Percentiles rank a stretch among this genome's conserved stretches.
Conservation (phyloP, 2,113 vertebrate genomes). For the Anolis sagrei region DNA sequence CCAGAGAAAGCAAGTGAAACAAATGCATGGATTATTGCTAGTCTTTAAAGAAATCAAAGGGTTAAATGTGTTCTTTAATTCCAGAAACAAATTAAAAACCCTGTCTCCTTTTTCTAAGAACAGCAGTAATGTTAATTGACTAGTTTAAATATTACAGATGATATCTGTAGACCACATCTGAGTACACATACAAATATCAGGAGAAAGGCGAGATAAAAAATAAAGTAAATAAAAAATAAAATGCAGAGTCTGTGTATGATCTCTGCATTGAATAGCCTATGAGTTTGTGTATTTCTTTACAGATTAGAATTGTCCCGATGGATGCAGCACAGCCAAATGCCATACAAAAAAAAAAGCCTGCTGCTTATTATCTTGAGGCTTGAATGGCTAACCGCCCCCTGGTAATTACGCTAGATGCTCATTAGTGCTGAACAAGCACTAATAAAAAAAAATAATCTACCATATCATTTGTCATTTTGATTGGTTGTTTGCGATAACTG, state of each 20-base stretch:
- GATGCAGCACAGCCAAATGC: background rate
- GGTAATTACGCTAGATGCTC: conserved; percentile 25
- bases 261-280: background rate
- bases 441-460: conserved; percentile 60
- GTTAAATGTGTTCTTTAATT: no score
- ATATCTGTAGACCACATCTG: background rate
- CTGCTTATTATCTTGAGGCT: background rate
- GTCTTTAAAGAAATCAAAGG: background rate
- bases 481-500: conserved; percentile 55
- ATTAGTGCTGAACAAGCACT: conserved; percentile 41
- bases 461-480: conserved; percentile 60
- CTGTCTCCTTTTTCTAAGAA: background rate
- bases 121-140: background rate
- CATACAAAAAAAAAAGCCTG: conserved; percentile 19
- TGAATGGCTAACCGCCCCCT: conserved; percentile 28
- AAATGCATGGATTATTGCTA: conserved; percentile 7
- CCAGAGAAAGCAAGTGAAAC: background rate
- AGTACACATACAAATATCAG: background rate
- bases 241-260: background rate
- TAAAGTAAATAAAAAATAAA: background rate
- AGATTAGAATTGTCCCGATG: conserved; percentile 27
- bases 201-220: no score
- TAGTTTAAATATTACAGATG: conserved; percentile 5
- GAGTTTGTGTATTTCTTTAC: conserved; percentile 10
- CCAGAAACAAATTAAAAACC: background rate